Conservation (phyloP, 92 coral and sea anemone species). For the Bergia sp. region DNA sequence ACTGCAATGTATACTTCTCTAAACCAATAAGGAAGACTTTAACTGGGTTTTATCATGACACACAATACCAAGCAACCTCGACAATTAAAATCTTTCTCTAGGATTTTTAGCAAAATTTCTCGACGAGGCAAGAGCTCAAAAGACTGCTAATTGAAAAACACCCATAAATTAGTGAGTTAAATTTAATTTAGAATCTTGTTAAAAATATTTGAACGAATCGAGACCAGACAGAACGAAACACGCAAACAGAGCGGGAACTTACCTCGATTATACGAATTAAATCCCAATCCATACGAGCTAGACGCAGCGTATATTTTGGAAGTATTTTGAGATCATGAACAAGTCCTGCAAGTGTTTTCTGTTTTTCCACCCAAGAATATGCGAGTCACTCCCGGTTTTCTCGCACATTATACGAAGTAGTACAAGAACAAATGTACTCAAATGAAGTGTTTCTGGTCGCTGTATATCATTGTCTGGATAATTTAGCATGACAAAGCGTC, state of each 20-base stretch:
- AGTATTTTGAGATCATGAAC: too few relatives aligned
- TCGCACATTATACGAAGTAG: background rate
- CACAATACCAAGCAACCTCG: background rate
- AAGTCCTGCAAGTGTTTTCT: too few relatives aligned
- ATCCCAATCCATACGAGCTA: background rate
- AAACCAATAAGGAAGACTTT: conserved; percentile 1
- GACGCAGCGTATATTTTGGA: too few relatives aligned
- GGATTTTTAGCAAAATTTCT: background rate
- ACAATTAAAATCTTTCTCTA: background rate
- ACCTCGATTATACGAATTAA: background rate
- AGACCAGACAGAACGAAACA: conserved; percentile 1
- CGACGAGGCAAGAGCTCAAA: background rate
- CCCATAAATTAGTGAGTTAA: conserved; percentile 40
- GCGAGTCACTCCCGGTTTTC: background rate
- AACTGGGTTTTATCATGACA: conserved; percentile 8
- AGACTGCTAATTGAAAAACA: conserved; percentile 40
- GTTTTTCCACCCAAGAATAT: too few relatives aligned
- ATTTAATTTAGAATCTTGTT: conserved; percentile 48
- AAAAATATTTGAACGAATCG: conserved; percentile 6
- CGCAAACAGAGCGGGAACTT: background rate
- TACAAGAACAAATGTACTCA: conserved; percentile 11
- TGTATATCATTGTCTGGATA: conserved; percentile 2
- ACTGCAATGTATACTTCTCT: background rate
- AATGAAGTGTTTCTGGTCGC: background rate
- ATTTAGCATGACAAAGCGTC: background rate